A percentile compares a stretch with the other conserved stretches of the same genome.
These are phyloP conservation scores for Lamellibrachia luymesi DNA, from an alignment of 1,140 invertebrate genomes.

Conservation along the genomic window DNA sequence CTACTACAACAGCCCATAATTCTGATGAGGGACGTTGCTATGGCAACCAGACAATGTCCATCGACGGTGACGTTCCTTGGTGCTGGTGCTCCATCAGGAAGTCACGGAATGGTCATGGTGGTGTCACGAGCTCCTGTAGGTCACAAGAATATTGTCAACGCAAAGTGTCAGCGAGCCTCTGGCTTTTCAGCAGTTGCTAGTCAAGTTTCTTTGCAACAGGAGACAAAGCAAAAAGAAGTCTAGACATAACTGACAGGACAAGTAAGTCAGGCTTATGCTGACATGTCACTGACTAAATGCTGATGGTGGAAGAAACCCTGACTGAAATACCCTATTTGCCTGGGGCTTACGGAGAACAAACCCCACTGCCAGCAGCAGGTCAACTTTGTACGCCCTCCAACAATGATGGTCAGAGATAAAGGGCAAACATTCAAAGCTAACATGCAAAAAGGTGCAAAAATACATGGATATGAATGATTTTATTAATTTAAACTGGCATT, in stretches of 20 bases:
- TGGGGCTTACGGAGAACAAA: not conserved
- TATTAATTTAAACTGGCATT: not conserved
- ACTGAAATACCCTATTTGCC: not conserved
- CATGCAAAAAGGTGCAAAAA: not conserved
- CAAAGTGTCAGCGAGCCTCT: not conserved
- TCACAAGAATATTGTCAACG: not conserved
- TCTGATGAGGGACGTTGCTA: not conserved
- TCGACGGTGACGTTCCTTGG: not conserved
- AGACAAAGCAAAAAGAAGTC: not conserved
- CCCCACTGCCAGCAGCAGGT: not conserved
- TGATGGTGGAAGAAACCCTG: not conserved
- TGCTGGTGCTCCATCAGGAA: not conserved
- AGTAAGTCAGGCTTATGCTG: not conserved
- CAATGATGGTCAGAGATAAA: not conserved
- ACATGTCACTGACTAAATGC: not conserved
- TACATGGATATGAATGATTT: not conserved
- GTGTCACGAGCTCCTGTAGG: not conserved
- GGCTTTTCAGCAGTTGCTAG: not conserved
- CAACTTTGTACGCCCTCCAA: not conserved
- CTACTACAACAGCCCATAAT: not conserved
- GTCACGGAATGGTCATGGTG: not conserved
- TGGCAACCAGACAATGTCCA: not conserved
- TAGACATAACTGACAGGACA: not conserved
- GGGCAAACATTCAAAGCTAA: not conserved
- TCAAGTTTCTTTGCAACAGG: not conserved